Base-by-base conservation (phyloP, 2,888 invertebrate species). In the Dicyrtoma fusca region DNA sequence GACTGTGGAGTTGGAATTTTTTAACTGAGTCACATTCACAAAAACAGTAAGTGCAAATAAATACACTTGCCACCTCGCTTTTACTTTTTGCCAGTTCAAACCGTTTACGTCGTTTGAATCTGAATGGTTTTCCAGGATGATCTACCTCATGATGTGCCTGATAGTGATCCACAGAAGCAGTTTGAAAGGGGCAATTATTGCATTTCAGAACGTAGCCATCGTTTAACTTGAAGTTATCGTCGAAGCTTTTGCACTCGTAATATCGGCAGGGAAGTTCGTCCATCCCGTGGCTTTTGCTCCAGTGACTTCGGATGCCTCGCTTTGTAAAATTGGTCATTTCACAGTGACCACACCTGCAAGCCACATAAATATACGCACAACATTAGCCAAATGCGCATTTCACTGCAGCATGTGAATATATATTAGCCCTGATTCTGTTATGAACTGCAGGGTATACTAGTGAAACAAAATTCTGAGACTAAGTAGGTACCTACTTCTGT, bases 1-100 rank as follows among this genome's bases (percentile, higher is more conserved):
- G 80, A 25, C 84, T 84, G 78, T 86, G 86, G 0, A 78, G 76
- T 1, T 83, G 81, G 14, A 83, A 82, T n/a, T 82, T 82, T 0
- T 76, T 78, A 10, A 83, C 81, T 1, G 81, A 80, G 0, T 82
- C 80, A 68, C 83, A 84, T 1, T 82, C 79, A 61, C 83, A 83
- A 8, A 82, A 73, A 76, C 84, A 82, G 83, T 82, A 81, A 69
- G 82, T 79, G 69, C 83, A 82, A 44, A 82, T 55, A 11, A 64
- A 70, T 42, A 71, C 23, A 14, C 26, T 44, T 4, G 23, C 42
- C 10, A 42, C 11, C 2, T 21, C 26, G 11, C 17, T n/a, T 6
- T 57, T 51, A n/a, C 47, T 34, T 19, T 34, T 14, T 13, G n/a
- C 23, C 5, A 72, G 13, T 44, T 72, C 63, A 44, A 51, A 69